phyloP scores from a whole-genome alignment of 2,888 invertebrate species.

The Syritta pipiens region DNA sequence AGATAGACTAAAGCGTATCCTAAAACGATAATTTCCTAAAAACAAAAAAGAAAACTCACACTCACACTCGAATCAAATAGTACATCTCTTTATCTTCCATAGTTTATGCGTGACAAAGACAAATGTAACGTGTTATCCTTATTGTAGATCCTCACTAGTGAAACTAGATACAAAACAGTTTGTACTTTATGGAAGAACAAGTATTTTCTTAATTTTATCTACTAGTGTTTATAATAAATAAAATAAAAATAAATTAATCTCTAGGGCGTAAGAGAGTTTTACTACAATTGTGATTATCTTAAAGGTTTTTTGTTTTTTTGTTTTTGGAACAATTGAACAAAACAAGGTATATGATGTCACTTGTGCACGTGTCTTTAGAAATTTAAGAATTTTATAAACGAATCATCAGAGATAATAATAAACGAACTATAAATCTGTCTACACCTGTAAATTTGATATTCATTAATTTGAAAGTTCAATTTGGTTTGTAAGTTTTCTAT shows the following conservation, averaged over 20 bases:
- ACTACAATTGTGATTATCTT: slow-evolving; percentile 58
- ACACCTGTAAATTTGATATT: slow-evolving; percentile 1
- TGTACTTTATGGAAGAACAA: slow-evolving; percentile 58
- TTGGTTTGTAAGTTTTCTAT: background rate
- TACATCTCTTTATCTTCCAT: slow-evolving; percentile 20
- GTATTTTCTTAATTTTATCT: slow-evolving; percentile 50
- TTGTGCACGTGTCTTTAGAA: slow-evolving; percentile 38
- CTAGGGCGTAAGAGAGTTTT: slow-evolving; percentile 22
- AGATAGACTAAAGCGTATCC: slow-evolving; percentile 13
- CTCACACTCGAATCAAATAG: background rate
- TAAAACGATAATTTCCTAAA: too few relatives aligned
- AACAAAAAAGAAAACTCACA: background rate
- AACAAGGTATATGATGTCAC: slow-evolving; percentile 18
- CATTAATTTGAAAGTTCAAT: background rate
- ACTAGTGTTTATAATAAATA: slow-evolving; percentile 25
- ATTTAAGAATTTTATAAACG: slow-evolving; percentile 45
- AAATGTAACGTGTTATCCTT: slow-evolving; percentile 21
- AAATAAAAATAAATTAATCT: slow-evolving; percentile 20
- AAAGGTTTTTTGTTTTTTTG: slow-evolving; percentile 9
- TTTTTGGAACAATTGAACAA: too few relatives aligned
- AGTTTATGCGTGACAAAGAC: background rate
- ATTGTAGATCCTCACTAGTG: slow-evolving; percentile 49
- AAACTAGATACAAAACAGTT: slow-evolving; percentile 58
- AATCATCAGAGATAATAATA: slow-evolving; percentile 35
- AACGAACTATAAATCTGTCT: slow-evolving; percentile 41